Conservation (phyloP, 1,140 invertebrate species). For the Dendrolimus kikuchii region DNA sequence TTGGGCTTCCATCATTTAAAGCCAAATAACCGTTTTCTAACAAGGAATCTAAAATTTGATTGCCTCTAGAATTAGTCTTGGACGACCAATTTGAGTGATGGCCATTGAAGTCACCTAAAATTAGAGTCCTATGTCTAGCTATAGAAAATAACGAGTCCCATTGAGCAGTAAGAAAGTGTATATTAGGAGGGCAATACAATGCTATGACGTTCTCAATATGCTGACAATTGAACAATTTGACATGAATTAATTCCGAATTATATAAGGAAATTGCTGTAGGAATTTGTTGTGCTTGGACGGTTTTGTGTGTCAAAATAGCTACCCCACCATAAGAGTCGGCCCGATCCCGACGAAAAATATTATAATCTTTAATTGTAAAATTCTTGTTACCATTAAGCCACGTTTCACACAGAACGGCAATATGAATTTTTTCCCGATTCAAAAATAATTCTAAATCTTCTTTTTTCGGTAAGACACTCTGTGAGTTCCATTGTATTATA, state of each 20-base stretch:
- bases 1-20: slow-evolving; percentile 8
- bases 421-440: slow-evolving; percentile 12
- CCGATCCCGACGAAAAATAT: slow-evolving; percentile 7
- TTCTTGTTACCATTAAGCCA: slow-evolving; percentile 9
- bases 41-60: slow-evolving; percentile 5
- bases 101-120: slow-evolving; percentile 2
- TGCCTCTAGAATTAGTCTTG: slow-evolving; percentile 8
- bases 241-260: slow-evolving; percentile 5
- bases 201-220: slow-evolving; percentile 11
- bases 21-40: slow-evolving; percentile 5
- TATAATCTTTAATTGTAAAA: slow-evolving; percentile 8
- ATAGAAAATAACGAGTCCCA: slow-evolving; percentile 6
- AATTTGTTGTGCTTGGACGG: background rate
- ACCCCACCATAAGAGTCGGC: slow-evolving; percentile 11
- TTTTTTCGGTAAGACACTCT: slow-evolving; percentile 13
- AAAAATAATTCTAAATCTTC: slow-evolving; percentile 5
- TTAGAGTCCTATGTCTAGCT: background rate
- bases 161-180: background rate
- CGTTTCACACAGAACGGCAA: slow-evolving; percentile 13
- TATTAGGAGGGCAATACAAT: slow-evolving; percentile 11
- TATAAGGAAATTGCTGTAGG: background rate
- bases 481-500: slow-evolving; percentile 17
- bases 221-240: slow-evolving; percentile 11
- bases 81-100: slow-evolving; percentile 6
- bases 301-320: slow-evolving; percentile 8